Conservation (phyloP, 1,140 invertebrate species). For the Radopholus similis region DNA sequence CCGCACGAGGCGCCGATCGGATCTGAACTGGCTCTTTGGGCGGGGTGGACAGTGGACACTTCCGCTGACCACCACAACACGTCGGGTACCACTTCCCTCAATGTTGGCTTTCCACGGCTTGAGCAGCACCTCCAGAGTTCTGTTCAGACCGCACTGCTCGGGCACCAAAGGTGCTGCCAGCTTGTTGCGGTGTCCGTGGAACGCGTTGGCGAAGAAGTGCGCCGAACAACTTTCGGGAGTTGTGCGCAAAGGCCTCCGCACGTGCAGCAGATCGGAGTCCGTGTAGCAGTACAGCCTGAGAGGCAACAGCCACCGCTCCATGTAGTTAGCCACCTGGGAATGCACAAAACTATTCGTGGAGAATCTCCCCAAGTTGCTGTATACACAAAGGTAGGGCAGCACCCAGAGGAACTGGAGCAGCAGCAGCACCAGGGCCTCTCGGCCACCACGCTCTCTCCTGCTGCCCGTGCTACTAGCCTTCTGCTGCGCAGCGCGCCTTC, state of each 20-base stretch:
- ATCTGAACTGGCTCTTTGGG: constrained; percentile 40
- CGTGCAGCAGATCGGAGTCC: constrained; percentile 48
- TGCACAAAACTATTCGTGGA: constrained; percentile 2
- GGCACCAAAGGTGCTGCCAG: too few relatives aligned
- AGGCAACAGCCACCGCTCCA: constrained; percentile 56
- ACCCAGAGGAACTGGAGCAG: constrained; percentile 52
- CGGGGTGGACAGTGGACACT: background rate
- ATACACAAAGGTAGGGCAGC: constrained; percentile 52
- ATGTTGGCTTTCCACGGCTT: background rate
- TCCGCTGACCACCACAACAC: constrained; percentile 1
- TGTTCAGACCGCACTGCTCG: constrained; percentile 29
- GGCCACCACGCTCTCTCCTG: background rate
- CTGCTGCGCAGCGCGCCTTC: background rate
- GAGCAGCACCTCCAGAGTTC: constrained; percentile 13
- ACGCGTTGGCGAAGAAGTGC: constrained; percentile 42
- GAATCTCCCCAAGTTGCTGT: constrained; percentile 10
- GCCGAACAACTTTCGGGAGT: constrained; percentile 40
- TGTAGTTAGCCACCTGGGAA: constrained; percentile 56
- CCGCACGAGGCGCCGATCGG: constrained; percentile 40
- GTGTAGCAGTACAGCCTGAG: constrained; percentile 56
- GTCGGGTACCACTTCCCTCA: background rate
- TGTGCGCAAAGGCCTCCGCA: constrained; percentile 40
- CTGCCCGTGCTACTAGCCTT: background rate
- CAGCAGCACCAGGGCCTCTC: constrained; percentile 7
- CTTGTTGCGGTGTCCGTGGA: background rate